Conservation (phyloP, 35 echinoderm and acorn worm species). For the Apostichopus parvimensis region DNA sequence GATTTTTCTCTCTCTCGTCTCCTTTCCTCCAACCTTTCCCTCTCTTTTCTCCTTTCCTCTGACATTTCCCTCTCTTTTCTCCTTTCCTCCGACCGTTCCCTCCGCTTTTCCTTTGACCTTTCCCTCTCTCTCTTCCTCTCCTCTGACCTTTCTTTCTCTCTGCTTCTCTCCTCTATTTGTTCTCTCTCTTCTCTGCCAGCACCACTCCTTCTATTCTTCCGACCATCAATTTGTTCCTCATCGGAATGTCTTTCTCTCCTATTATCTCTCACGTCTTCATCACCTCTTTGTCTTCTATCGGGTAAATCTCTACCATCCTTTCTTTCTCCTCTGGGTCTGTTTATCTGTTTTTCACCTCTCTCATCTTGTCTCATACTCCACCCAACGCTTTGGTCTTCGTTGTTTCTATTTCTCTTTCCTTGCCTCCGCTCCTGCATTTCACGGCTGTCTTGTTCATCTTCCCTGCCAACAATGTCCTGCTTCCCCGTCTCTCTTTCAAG, state of each 20-base stretch:
- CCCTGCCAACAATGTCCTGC: neutral
- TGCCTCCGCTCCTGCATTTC: neutral
- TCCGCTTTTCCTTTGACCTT: neutral
- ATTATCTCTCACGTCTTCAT: neutral
- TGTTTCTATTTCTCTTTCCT: neutral
- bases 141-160: neutral
- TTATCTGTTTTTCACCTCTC: neutral
- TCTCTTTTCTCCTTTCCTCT: slow-evolving; percentile 4
- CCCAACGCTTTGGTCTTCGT: neutral
- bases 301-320: neutral
- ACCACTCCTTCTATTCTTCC: neutral
- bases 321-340: slow-evolving; percentile 28
- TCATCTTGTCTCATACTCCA: neutral
- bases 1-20: neutral
- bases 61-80: slow-evolving; percentile 2
- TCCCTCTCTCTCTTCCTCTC: slow-evolving; percentile 24
- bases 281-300: neutral
- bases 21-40: slow-evolving; percentile 3
- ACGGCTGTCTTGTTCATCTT: neutral
- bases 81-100: slow-evolving; percentile 3
- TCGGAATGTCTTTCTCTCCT: neutral
- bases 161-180: slow-evolving; percentile 10
- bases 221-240: neutral
- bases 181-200: neutral
- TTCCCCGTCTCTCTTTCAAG: neutral